Evolutionary conservation across 1,140 invertebrate genomes (phyloP), one percentile per base, ranked within the genome.

Genomic region (Trichomalopsis sarcophagae): DNA sequence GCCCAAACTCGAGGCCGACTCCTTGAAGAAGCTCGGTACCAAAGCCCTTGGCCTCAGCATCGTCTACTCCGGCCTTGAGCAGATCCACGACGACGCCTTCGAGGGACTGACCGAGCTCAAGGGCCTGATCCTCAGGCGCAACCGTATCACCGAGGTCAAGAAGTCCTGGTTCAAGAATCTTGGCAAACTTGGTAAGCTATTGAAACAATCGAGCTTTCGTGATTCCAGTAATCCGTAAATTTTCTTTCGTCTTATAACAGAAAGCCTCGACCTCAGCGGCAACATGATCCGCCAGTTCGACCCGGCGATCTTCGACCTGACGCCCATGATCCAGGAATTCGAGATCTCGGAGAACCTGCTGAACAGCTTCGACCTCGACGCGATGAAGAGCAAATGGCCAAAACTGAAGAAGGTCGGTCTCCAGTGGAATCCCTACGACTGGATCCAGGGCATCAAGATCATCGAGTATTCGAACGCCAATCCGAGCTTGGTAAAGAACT

Each of bases 161-260:
- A 85, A 78, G 44, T 30, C 6, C 10, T 85, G 84, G 84, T 85
- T 85, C 80, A 85, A 50, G 80, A 73, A 85, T 82, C 55, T 85
- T 3, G 66, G 9, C 3, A 85, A 85, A 85, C 55, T 85, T 40
- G 84, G 84, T 85, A 62, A 21, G n/a, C 14, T 55, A 21, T 66
- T 66, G 14, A 66, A 6, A 23, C 10, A 5, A 77, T 68, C 66
- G n/a, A 36, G 33, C 33, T 36, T 36, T 36, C 5, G 0, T 36
- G 33, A 36, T 36, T 36, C 33, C 3, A 36, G 5, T 36, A 36
- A 36, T n/a, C n/a, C 47, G 47, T 50, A 17, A 14, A 73, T 73
- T 33, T 73, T 73, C 2, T 73, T 73, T 73, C 4, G 7, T 73
- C 10, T 36, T 36, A 4, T 36, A 73, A 33, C 13, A 73, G 23